Conservation (phyloP, 2,797 vertebrate genomes). For the Anabas testudineus region DNA sequence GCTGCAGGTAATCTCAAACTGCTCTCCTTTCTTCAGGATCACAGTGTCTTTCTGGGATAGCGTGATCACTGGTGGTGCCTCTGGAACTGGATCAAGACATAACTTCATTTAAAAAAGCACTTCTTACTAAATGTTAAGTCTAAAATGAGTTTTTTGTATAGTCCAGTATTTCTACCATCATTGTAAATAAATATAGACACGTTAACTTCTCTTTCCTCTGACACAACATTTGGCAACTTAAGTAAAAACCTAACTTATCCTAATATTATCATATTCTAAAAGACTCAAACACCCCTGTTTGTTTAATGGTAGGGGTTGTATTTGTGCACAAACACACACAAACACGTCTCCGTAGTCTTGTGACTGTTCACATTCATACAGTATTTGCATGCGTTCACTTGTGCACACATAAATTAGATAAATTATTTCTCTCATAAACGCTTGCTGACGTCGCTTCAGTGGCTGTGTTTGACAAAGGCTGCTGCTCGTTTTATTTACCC, state of each 20-base stretch:
- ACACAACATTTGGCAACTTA: too few relatives aligned
- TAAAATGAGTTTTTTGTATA: too few relatives aligned
- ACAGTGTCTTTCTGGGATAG: constrained; percentile 86
- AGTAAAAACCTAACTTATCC: too few relatives aligned
- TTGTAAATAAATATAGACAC: constrained; percentile 1
- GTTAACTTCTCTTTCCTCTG: too few relatives aligned
- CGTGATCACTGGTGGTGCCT: constrained; percentile 83
- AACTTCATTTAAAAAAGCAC: neutral
- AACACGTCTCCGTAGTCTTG: neutral
- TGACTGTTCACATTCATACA: constrained; percentile 6
- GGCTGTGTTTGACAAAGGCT: constrained; percentile 44
- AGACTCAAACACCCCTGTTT: too few relatives aligned
- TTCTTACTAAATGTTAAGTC: too few relatives aligned
- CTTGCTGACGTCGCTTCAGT: constrained; percentile 26
- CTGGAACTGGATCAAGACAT: constrained; percentile 86
- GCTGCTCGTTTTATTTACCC: constrained; percentile 58
- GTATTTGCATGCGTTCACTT: constrained; percentile 32
- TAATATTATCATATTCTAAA: too few relatives aligned
- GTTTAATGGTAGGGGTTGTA: too few relatives aligned
- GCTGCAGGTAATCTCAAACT: constrained; percentile 88
- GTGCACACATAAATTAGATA: neutral
- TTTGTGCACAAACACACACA: neutral
- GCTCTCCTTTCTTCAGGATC: constrained; percentile 90
- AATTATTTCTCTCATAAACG: constrained; percentile 38
- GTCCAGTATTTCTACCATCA: neutral